Conservation (phyloP, 2,888 invertebrate genomes). For the Rhopalosiphum nymphaeae region DNA sequence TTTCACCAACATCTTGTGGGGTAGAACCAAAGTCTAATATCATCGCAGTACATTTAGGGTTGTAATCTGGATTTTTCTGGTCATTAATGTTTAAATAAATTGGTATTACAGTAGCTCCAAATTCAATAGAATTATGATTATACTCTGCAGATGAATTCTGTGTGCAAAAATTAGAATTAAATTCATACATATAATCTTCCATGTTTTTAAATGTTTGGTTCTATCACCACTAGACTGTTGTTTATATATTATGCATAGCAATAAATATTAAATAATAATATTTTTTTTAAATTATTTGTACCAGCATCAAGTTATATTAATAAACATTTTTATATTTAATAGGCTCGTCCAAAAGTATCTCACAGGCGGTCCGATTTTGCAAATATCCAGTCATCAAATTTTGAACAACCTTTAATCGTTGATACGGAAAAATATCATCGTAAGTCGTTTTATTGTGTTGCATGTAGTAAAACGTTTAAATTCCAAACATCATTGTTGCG, state of each 20-base stretch:
- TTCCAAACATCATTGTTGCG: conserved; percentile 68
- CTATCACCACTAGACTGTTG: not conserved
- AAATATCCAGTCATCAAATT: conserved; percentile 37
- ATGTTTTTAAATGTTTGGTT: not conserved
- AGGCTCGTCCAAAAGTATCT: conserved; percentile 52
- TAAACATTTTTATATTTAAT: conserved; percentile 15
- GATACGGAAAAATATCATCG: conserved; percentile 64
- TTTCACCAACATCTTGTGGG: conserved; percentile 5
- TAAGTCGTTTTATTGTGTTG: conserved; percentile 68
- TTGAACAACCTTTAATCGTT: conserved; percentile 48
- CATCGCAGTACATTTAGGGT: conserved; percentile 18
- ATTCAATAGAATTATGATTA: not conserved
- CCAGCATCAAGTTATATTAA: not conserved
- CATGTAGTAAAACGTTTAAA: conserved; percentile 68
- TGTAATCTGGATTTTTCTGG: not conserved
- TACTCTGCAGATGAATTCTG: not conserved
- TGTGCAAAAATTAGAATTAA: not conserved
- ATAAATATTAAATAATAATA: conserved; percentile 11
- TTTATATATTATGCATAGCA: not conserved
- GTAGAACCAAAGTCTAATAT: conserved; percentile 28
- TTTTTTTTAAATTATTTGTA: conserved; percentile 17
- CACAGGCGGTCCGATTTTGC: conserved; percentile 41
- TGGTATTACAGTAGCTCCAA: not conserved
- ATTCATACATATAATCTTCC: conserved; percentile 12
- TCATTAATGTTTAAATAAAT: conserved; percentile 35